These are phyloP conservation scores for Serilophus lunatus DNA, from an alignment of 2,113 vertebrate species.

Conservation along the genomic window DNA sequence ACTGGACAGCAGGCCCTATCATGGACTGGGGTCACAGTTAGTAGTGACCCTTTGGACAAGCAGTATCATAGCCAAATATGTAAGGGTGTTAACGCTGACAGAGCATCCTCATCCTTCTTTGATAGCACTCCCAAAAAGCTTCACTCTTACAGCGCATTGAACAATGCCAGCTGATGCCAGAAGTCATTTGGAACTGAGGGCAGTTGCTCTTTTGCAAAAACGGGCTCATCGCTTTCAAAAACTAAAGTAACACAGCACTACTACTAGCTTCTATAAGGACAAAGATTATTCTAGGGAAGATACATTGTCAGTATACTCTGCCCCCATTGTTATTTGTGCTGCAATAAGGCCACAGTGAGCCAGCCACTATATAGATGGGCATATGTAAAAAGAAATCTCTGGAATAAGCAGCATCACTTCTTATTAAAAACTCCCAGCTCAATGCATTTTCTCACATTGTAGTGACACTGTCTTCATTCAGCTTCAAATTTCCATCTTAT, in stretches of 20 bases:
- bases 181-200: neutral
- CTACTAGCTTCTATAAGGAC: neutral
- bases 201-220: neutral
- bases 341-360: neutral
- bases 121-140: neutral
- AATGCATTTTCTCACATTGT: neutral
- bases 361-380: neutral
- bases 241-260: neutral
- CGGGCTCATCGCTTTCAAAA: neutral
- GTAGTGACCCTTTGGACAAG: neutral
- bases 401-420: neutral
- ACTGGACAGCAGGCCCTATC: neutral
- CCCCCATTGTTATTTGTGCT: neutral
- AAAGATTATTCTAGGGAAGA: neutral
- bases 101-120: neutral
- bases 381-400: neutral
- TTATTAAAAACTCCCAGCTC: neutral
- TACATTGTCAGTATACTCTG: accelerated
- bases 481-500: neutral
- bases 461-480: neutral
- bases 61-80: neutral
- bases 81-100: neutral
- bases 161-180: neutral
- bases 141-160: neutral
- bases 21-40: accelerated